Conservation (phyloP, 2,797 vertebrate genomes). For the Hemibagrus guttatus region DNA sequence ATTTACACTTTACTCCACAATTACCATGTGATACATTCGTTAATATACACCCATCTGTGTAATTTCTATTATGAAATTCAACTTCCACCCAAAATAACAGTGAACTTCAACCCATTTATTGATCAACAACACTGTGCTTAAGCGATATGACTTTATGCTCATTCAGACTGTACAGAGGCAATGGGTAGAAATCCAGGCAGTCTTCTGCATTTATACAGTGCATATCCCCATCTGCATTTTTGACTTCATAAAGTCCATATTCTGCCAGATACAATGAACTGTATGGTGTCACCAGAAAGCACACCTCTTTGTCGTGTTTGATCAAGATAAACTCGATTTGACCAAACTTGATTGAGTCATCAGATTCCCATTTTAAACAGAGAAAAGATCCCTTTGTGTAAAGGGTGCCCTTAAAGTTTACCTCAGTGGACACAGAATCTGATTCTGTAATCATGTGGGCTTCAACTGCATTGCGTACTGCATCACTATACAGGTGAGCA, state of each 20-base stretch:
- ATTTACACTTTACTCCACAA: conserved; percentile 19
- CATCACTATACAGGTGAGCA: conserved; percentile 31
- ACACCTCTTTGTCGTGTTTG: conserved; percentile 12
- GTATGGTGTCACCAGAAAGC: conserved; percentile 23
- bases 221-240: conserved; percentile 31
- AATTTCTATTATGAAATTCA: neutral
- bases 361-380: conserved; percentile 14
- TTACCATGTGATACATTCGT: neutral
- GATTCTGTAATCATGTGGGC: neutral
- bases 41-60: neutral
- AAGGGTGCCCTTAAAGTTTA: conserved; percentile 48
- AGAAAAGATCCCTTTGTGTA: conserved; percentile 44
- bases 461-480: conserved; percentile 31
- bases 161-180: conserved; percentile 25
- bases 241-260: conserved; percentile 43
- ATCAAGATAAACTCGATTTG: conserved; percentile 33
- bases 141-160: conserved; percentile 26
- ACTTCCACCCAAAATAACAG: neutral
- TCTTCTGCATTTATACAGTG: conserved; percentile 26
- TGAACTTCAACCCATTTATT: neutral
- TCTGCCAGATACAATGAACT: conserved; percentile 36
- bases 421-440: neutral
- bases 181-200: conserved; percentile 39
- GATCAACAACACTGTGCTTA: conserved; percentile 32
- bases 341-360: conserved; percentile 38